Evolutionary conservation across 2,888 invertebrate species (phyloP).

Genomic region (Gastrophysa polygoni): DNA sequence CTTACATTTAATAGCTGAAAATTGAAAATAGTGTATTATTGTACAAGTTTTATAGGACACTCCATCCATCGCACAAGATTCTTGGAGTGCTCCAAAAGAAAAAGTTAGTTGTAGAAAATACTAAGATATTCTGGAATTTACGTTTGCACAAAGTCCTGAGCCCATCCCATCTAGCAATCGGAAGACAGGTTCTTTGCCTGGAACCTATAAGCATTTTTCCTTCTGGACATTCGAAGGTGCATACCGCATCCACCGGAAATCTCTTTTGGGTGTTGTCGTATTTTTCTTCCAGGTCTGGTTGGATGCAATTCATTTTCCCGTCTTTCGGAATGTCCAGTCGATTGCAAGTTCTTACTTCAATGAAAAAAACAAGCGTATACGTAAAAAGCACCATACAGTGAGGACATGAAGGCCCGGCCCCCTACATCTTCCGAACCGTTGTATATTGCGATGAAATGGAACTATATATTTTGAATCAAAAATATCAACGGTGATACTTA

Average conservation of each 20-base stretch:
- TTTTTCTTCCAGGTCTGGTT: slow-evolving; percentile 54
- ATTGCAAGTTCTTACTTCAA: slow-evolving; percentile 68
- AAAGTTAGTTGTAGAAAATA: too few species aligned
- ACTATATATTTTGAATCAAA: too few species aligned
- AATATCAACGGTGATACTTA: too few species aligned
- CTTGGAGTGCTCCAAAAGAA: too few species aligned
- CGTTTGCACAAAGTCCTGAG: slow-evolving; percentile 69
- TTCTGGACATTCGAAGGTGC: slow-evolving; percentile 67
- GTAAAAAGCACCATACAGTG: too few species aligned
- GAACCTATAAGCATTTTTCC: slow-evolving; percentile 70
- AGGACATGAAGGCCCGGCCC: too few species aligned
- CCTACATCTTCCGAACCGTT: too few species aligned
- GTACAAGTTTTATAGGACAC: too few species aligned
- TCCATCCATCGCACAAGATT: too few species aligned
- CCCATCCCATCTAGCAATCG: slow-evolving; percentile 73
- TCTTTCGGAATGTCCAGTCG: slow-evolving; percentile 62
- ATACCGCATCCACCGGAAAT: slow-evolving; percentile 68
- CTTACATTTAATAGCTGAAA: slow-evolving; percentile 55
- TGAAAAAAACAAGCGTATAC: too few species aligned
- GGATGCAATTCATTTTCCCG: slow-evolving; percentile 63
- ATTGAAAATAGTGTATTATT: neutral
- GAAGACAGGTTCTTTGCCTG: slow-evolving; percentile 67
- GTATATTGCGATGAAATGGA: too few species aligned
- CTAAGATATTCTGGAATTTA: too few species aligned
- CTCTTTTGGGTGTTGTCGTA: slow-evolving; percentile 50